These are phyloP conservation scores for Dorcus hopei DNA, from an alignment of 2,888 invertebrate genomes.

Conservation along the genomic window DNA sequence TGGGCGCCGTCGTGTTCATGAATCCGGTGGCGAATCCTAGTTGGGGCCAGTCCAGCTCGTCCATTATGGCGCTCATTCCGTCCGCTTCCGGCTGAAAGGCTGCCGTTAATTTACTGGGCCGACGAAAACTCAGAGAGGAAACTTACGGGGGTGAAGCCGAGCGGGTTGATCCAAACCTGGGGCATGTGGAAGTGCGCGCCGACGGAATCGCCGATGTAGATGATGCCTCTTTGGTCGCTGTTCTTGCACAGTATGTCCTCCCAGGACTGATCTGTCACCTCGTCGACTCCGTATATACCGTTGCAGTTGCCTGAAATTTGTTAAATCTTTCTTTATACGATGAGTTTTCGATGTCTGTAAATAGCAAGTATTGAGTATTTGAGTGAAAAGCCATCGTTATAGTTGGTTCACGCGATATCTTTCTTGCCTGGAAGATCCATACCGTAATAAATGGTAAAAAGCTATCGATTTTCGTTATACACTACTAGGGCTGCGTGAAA, in stretches of 20 bases:
- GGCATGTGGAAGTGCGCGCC: conserved; percentile 54
- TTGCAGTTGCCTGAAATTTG: conserved; percentile 35
- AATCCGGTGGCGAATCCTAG: conserved; percentile 49
- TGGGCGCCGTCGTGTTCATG: conserved; percentile 35
- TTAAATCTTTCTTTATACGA: neutral
- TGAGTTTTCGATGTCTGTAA: neutral
- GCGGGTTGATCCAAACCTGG: conserved; percentile 47
- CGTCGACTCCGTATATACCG: conserved; percentile 37
- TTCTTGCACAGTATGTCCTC: conserved; percentile 34
- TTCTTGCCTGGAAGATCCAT: no score
- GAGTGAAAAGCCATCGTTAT: neutral
- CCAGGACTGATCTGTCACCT: conserved; percentile 27
- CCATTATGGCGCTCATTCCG: conserved; percentile 45
- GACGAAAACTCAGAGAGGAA: neutral
- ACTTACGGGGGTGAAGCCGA: conserved; percentile 35
- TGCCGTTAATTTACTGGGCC: neutral
- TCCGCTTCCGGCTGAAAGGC: conserved; percentile 33
- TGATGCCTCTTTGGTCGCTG: conserved; percentile 31
- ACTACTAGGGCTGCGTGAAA: no score
- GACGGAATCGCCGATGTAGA: conserved; percentile 48
- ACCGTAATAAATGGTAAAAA: no score
- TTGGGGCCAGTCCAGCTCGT: conserved; percentile 54
- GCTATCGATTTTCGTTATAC: no score
- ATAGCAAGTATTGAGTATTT: no score
- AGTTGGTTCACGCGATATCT: no score